Conservation (phyloP, 2,113 vertebrate genomes). For the Salvelinus sp. region DNA sequence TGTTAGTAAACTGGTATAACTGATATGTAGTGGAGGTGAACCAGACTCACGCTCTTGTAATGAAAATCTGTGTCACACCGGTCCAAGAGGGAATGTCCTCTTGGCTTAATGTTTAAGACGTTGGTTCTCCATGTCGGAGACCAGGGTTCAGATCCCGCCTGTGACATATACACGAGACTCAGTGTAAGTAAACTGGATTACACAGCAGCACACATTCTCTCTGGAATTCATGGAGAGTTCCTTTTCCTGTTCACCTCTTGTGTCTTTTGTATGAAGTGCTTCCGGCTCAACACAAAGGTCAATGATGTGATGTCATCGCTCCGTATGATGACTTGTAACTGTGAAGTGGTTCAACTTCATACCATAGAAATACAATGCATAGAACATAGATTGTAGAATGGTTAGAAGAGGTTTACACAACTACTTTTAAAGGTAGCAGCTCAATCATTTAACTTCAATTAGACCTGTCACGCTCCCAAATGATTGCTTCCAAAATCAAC, state of each 20-base stretch:
- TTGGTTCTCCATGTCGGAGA: too few species aligned
- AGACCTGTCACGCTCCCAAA: slow-evolving; percentile 31
- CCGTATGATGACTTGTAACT: slow-evolving; percentile 33
- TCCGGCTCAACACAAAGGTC: slow-evolving; percentile 40
- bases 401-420: neutral
- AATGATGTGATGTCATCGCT: slow-evolving; percentile 16
- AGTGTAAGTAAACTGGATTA: neutral
- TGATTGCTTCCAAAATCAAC: slow-evolving; percentile 16
- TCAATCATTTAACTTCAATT: slow-evolving; percentile 36
- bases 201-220: slow-evolving; percentile 25
- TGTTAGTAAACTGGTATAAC: slow-evolving; percentile 7
- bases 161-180: too few species aligned
- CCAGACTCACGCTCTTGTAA: too few species aligned
- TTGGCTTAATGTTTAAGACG: too few species aligned
- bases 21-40: too few species aligned
- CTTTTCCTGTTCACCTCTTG: slow-evolving; percentile 56
- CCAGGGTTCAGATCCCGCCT: too few species aligned
- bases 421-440: neutral
- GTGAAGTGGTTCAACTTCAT: slow-evolving; percentile 58
- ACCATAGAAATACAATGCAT: slow-evolving; percentile 31
- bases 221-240: slow-evolving; percentile 50
- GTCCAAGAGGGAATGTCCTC: too few species aligned
- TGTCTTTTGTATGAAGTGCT: slow-evolving; percentile 67
- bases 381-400: neutral
- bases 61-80: too few species aligned